Evolutionary conservation across 2,797 vertebrate species (phyloP).

Genomic region (Anolis apletophallus): DNA sequence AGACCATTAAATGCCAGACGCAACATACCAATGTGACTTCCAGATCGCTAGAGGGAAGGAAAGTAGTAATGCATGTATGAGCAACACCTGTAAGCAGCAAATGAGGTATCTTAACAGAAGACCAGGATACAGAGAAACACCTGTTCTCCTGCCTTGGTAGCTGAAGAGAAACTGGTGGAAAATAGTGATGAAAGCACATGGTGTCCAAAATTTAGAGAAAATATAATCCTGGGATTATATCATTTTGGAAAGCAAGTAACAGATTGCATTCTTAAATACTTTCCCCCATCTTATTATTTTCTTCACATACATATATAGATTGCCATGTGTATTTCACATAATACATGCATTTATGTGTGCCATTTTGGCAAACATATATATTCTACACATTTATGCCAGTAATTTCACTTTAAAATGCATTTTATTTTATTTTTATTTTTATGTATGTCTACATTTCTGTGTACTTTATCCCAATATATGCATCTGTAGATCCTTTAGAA

Average conservation of each 20-base stretch:
- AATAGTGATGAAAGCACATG: neutral
- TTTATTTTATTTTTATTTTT: too few relatives aligned
- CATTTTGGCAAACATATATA: too few relatives aligned
- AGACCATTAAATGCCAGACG: neutral
- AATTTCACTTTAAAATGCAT: too few relatives aligned
- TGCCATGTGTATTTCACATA: too few relatives aligned
- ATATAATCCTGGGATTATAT: neutral
- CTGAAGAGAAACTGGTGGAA: neutral
- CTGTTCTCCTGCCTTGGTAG: neutral
- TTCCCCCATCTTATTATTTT: neutral
- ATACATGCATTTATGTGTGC: too few relatives aligned
- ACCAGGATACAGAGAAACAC: accelerated
- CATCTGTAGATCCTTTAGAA: too few relatives aligned
- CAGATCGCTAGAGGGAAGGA: neutral
- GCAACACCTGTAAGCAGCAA: slow-evolving; percentile 2
- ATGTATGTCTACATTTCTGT: too few relatives aligned
- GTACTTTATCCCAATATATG: too few relatives aligned
- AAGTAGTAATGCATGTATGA: neutral
- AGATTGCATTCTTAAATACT: neutral
- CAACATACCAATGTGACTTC: neutral
- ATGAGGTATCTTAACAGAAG: neutral
- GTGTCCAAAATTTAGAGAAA: neutral
- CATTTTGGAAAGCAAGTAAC: neutral
- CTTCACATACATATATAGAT: too few relatives aligned
- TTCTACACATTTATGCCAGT: too few relatives aligned